Percentiles rank a stretch among this genome's conserved stretches.
These are phyloP conservation scores for Phalloptychus januarius DNA, from an alignment of 2,797 vertebrate genomes.

Conservation along the genomic window DNA sequence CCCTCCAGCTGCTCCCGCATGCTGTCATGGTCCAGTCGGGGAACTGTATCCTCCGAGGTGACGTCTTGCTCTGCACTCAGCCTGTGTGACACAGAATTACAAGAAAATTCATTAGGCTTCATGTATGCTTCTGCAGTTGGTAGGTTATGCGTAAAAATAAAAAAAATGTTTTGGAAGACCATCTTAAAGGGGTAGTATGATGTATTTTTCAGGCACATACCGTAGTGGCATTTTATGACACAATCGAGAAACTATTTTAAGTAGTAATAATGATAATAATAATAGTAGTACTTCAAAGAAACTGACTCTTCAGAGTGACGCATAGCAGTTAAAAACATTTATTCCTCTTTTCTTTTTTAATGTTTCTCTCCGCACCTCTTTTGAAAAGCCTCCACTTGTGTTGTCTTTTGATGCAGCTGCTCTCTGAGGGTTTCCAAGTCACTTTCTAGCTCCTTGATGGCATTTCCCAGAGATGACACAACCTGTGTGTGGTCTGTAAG, in stretches of 20 bases:
- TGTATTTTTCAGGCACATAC: too few relatives aligned
- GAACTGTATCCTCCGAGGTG: conserved; percentile 80
- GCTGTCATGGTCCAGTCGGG: conserved; percentile 81
- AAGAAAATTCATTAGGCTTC: not conserved
- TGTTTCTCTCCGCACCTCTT: conserved; percentile 69
- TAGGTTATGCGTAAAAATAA: not conserved
- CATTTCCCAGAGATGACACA: conserved; percentile 84
- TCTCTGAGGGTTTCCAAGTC: conserved; percentile 81
- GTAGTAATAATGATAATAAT: too few relatives aligned
- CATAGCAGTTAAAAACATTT: not conserved
- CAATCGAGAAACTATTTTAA: too few relatives aligned
- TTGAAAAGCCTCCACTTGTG: conserved; percentile 85
- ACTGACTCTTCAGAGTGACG: not conserved
- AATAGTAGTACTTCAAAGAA: not conserved
- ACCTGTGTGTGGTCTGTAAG: conserved; percentile 89
- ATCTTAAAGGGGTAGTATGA: not conserved
- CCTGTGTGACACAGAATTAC: conserved; percentile 36
- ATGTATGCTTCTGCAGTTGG: not conserved
- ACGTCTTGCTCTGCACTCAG: conserved; percentile 81
- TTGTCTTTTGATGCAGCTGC: conserved; percentile 82
- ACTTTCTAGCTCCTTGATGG: conserved; percentile 86
- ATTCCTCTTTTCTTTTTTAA: not conserved
- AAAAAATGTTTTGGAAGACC: not conserved
- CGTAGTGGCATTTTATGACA: too few relatives aligned
- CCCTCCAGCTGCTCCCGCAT: conserved; percentile 82